These are phyloP conservation scores for Hydropotes inermis DNA, from an alignment of 2,113 vertebrate genomes.

Conservation along the genomic window DNA sequence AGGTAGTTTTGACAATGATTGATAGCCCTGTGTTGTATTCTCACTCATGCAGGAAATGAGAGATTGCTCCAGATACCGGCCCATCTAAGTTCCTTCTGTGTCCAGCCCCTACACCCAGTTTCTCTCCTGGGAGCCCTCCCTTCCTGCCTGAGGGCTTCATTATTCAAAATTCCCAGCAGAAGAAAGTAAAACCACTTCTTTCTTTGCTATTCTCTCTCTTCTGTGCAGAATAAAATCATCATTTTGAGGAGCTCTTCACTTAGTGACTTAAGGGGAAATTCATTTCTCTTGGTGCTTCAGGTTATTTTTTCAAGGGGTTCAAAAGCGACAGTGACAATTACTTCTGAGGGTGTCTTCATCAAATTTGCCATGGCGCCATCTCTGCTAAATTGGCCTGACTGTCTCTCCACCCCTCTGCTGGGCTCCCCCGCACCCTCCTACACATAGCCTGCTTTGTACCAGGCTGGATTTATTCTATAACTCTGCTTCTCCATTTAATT, in stretches of 20 bases:
- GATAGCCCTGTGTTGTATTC: slow-evolving; percentile 59
- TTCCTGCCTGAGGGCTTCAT: slow-evolving; percentile 15
- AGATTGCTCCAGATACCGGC: background rate
- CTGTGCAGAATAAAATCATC: background rate
- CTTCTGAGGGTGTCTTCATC: slow-evolving; percentile 64
- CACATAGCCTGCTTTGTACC: background rate
- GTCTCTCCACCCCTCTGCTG: background rate
- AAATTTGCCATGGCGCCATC: slow-evolving; percentile 1
- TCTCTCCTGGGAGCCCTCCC: background rate
- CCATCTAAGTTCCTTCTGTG: slow-evolving; percentile 49
- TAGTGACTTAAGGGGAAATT: slow-evolving; percentile 52
- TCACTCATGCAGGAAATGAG: slow-evolving; percentile 80
- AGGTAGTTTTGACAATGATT: slow-evolving; percentile 51
- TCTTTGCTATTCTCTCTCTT: background rate
- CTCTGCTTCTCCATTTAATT: slow-evolving; percentile 35
- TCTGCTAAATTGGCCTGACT: slow-evolving; percentile 30
- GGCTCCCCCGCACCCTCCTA: background rate
- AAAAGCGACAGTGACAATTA: slow-evolving; percentile 6
- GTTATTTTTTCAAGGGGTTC: slow-evolving; percentile 48
- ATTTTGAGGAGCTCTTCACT: slow-evolving; percentile 21
- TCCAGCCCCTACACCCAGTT: background rate
- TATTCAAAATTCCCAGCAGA: slow-evolving; percentile 60
- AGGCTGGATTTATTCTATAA: background rate
- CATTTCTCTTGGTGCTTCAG: slow-evolving; percentile 60
- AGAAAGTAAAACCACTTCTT: slow-evolving; percentile 14